Evolutionary conservation across 2,113 vertebrate genomes (phyloP).

Genomic region (Plecotus auritus): DNA sequence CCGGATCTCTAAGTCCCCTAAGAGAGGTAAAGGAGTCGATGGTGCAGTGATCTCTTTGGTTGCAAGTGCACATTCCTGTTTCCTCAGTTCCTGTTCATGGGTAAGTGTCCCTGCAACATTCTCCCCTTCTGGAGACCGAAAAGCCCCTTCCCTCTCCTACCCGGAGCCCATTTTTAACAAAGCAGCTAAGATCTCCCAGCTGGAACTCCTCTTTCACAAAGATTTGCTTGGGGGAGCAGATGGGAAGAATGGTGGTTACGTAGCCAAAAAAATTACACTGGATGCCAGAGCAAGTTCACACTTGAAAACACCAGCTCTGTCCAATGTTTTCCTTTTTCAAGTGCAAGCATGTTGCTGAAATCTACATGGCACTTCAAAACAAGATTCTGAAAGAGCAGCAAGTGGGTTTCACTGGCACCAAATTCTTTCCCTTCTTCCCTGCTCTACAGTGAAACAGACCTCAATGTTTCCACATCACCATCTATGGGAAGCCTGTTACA

Average conservation of each 20-base stretch:
- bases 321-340: slow-evolving; percentile 63
- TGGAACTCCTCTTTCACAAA: slow-evolving; percentile 23
- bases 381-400: slow-evolving; percentile 18
- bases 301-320: slow-evolving; percentile 40
- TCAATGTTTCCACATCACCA: neutral
- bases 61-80: neutral
- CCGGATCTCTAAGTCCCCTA: too few relatives aligned
- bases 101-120: neutral
- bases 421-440: slow-evolving; percentile 7
- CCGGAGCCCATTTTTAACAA: neutral
- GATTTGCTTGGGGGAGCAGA: slow-evolving; percentile 26
- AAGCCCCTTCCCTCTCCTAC: neutral
- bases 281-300: slow-evolving; percentile 67
- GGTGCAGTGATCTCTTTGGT: neutral
- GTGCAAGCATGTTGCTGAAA: slow-evolving; percentile 52
- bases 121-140: neutral
- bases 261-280: slow-evolving; percentile 23
- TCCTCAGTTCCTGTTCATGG: neutral
- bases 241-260: slow-evolving; percentile 22
- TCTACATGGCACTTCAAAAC: slow-evolving; percentile 46
- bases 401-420: neutral
- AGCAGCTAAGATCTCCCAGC: slow-evolving; percentile 12
- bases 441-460: neutral
- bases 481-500: neutral
- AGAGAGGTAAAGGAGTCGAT: neutral